Evolutionary conservation across 2,888 invertebrate genomes (phyloP), one percentile per base, ranked within the genome.

Genomic region (Pycnomerus fuliginosus): DNA sequence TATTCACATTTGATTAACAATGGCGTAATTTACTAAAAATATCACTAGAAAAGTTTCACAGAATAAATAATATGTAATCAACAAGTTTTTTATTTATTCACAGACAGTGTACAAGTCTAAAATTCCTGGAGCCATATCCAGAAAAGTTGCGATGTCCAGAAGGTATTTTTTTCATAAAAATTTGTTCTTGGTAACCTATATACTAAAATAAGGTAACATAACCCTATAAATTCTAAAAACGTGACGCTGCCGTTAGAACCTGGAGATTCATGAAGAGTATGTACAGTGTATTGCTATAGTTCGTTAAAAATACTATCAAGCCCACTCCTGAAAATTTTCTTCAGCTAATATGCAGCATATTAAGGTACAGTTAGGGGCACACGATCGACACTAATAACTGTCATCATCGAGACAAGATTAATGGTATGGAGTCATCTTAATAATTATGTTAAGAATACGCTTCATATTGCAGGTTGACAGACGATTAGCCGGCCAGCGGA

Each of bases 381-480:
- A 49, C 49, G 49, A 49, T 49, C 49, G 49, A 49, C 49, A 42
- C 49, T 49, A 49, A 39, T 44, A 42, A 38, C 28, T 44, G 45
- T 46, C 45, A 45, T 51, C 51, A 49, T 51, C 50, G 43, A 35
- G 32, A 36, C 40, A 42, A 51, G 46, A 54, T 54, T 56, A 51
- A 54, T 54, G 52, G 50, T 42, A 36, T 16, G 30, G 24, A 49
- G 44, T 51, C 39, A 39, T 44, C 48, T 54, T 53, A 48, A 51
- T 53, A 53, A 52, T 52, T 43, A 48, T 44, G 48, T 50, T 52
- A 48, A 48, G 42, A 43, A 52, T 52, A 48, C 33, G 39, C n/a
- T 44, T 45, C 39, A 47, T 35, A 52, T 52, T 52, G 52, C 47
- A 52, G 49, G 50, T 50, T 50, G 50, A 50, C 40, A 42, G 48